Evolutionary conservation across 64 coral and sea anemone genomes (phyloP), one percentile per base, ranked within the genome.

Genomic region (Trachythela sp.): DNA sequence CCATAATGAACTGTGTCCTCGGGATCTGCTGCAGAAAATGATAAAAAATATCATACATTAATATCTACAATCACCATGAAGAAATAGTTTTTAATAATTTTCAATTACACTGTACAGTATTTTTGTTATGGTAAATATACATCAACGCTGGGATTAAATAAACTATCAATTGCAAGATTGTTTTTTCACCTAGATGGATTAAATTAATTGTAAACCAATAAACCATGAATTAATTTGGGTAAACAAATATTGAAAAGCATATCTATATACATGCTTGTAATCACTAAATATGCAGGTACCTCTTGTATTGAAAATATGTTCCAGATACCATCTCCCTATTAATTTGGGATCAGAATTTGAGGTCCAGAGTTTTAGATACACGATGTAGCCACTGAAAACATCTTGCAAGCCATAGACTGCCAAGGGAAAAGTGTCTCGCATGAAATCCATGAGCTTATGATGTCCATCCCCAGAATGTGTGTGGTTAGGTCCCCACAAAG

Each of bases 1-100:
- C 68, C 70, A 80, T 48, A 89, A 26, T 89, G 88, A 51, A 89
- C 3, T 30, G 70, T 50, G 29, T 89, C 70, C 49, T 89, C 88
- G 9, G 75, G 9, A 34, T 30, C 34, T 8, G 32, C 75, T 34
- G 20, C 33, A 80, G n/a, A n/a, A n/a, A n/a, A n/a, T n/a, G n/a
- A n/a, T n/a, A 27, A n/a, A n/a, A n/a, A n/a, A 8, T 64, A 52
- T 20, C 13, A 9, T 15, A 52, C 13, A 52, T 52, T 20, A 52
- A 52, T 20, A 52, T 20, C n/a, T n/a, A n/a, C 49, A 52, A 52
- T 52, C 22, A 52, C 49, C 13, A 15, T 52, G 13, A 52, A 52
- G 13, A 52, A 11, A 52, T 52, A 52, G 22, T 11, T 52, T 11
- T 15, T 2, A 2, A 52, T 20, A n/a, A n/a, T n/a, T n/a, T 52